A percentile compares a stretch with the other conserved stretches of the same genome.
Conservation (phyloP, 2,113 vertebrate genomes). For the Microtus ochrogaster region DNA sequence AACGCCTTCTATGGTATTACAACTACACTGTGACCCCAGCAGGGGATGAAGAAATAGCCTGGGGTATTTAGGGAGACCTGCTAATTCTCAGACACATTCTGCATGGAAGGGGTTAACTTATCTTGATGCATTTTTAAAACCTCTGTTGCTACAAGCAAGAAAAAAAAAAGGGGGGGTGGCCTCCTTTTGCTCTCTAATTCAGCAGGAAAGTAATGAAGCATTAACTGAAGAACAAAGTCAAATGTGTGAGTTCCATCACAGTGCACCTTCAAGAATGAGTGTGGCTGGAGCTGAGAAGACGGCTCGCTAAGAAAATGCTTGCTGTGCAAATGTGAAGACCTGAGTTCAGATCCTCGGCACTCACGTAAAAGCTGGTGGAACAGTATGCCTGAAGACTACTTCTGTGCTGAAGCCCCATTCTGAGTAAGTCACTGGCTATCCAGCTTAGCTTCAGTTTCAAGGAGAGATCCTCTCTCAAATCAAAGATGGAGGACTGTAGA, state of each 20-base stretch:
- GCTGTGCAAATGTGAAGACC: background rate
- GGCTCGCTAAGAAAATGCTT: background rate
- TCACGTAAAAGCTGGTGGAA: background rate
- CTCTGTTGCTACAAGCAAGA: background rate
- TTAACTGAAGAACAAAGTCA: background rate
- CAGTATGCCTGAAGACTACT: background rate
- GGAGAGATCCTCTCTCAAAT: too few species aligned
- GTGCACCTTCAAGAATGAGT: background rate
- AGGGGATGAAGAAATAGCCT: too few species aligned
- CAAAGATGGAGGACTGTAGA: background rate
- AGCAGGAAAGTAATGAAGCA: background rate
- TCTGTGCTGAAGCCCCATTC: background rate
- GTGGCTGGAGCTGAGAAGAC: background rate
- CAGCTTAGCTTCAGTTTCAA: background rate
- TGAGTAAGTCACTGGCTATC: background rate
- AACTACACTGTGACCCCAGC: too few species aligned
- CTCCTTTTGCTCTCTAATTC: background rate
- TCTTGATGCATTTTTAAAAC: background rate
- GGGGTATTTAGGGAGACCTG: too few species aligned
- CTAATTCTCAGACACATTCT: background rate
- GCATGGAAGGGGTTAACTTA: background rate
- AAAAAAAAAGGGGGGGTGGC: background rate
- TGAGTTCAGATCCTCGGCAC: background rate
- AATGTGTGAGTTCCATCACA: background rate
- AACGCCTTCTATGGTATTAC: too few species aligned